Conservation (phyloP, 2,113 vertebrate species). For the Cynopterus brachyotis region DNA sequence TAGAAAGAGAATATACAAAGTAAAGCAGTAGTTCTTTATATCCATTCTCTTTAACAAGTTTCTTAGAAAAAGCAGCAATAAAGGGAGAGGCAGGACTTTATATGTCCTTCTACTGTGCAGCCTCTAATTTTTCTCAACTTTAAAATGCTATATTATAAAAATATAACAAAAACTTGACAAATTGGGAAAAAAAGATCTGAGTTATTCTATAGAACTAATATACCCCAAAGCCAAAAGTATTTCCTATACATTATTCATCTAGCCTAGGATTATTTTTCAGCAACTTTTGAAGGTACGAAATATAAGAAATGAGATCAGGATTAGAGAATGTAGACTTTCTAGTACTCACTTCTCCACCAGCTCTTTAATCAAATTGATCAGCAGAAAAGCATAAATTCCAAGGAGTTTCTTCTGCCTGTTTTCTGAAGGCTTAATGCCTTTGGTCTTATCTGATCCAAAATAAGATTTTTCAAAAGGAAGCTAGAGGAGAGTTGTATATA, state of each 20-base stretch:
- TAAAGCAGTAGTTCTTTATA: slow-evolving; percentile 4
- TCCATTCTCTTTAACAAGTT: slow-evolving; percentile 8
- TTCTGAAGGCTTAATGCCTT: background rate
- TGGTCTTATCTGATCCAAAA: background rate
- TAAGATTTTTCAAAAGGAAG: background rate
- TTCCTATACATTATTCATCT: background rate
- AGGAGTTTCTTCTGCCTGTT: background rate
- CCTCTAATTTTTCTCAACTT: background rate
- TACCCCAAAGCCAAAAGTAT: background rate
- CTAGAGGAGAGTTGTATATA: background rate
- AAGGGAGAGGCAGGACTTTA: background rate
- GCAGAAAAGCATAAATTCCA: background rate
- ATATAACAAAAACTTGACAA: background rate
- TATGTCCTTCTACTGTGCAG: background rate
- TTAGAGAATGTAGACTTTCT: background rate
- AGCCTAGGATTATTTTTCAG: background rate
- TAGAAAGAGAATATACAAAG: background rate
- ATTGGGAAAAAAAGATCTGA: background rate
- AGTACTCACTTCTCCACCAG: background rate
- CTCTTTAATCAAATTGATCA: background rate
- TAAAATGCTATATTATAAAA: slow-evolving; percentile 3
- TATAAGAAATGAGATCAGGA: background rate
- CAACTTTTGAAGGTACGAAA: background rate
- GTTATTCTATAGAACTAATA: background rate
- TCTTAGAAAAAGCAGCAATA: slow-evolving; percentile 14